These are phyloP conservation scores for Loris lydekkerianus DNA, from an alignment of 2,797 vertebrate species.

Conservation along the genomic window DNA sequence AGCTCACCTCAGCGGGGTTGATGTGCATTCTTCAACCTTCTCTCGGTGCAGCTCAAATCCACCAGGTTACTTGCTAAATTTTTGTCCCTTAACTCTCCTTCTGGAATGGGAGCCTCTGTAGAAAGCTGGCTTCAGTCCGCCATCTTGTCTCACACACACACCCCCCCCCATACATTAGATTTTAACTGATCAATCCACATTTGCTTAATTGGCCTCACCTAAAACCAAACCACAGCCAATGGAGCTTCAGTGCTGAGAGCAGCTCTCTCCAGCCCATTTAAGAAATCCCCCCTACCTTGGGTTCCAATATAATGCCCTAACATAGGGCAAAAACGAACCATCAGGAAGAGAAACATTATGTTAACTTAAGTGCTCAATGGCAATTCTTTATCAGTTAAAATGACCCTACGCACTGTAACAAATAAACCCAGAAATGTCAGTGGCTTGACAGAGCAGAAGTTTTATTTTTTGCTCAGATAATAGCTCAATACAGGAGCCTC, in stretches of 20 bases:
- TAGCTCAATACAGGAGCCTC: neutral
- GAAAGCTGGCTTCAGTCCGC: too few relatives aligned
- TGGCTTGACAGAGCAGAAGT: neutral
- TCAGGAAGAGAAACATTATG: neutral
- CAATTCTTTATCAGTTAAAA: neutral
- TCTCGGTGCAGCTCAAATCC: too few relatives aligned
- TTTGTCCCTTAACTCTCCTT: too few relatives aligned
- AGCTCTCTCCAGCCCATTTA: neutral
- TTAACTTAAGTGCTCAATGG: neutral
- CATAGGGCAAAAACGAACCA: neutral
- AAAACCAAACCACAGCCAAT: neutral
- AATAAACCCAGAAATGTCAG: slow-evolving; percentile 3
- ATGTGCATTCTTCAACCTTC: too few relatives aligned
- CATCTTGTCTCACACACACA: too few relatives aligned
- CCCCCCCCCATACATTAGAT: neutral
- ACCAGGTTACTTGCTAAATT: too few relatives aligned
- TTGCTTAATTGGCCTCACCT: neutral
- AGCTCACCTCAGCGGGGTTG: too few relatives aligned
- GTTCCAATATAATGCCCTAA: neutral
- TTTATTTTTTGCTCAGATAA: neutral
- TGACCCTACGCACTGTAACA: neutral
- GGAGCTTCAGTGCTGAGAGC: neutral
- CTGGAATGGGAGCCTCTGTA: too few relatives aligned
- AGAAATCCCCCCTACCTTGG: neutral
- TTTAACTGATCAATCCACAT: slow-evolving; percentile 6